phyloP scores from a whole-genome alignment of 2,113 vertebrate species.

The Abramis brama region DNA sequence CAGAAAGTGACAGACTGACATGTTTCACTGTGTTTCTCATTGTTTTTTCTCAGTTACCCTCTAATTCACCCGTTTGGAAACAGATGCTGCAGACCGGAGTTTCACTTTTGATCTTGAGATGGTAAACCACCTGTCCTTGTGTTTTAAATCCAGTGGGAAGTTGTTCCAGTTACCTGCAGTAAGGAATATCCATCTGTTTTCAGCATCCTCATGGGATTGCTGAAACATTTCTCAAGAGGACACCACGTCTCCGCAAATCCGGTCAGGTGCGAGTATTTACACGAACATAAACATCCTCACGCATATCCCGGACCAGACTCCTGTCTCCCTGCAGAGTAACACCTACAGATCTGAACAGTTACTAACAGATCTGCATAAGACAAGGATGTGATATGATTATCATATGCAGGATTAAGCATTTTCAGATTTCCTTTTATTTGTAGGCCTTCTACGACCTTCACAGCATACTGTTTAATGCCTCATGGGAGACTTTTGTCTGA shows the following conservation, averaged over 20 bases:
- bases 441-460: background rate
- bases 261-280: background rate
- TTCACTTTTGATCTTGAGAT: background rate
- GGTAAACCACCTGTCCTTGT: background rate
- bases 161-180: background rate
- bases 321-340: background rate
- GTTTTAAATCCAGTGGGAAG: background rate
- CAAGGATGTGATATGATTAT: background rate
- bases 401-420: background rate
- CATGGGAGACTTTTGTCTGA: background rate
- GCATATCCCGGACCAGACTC: background rate
- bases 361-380: background rate
- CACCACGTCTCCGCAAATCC: background rate
- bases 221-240: background rate
- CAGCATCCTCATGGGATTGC: background rate
- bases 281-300: background rate
- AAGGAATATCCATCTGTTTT: background rate
- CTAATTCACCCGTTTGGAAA: background rate
- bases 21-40: background rate
- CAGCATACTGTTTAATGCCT: background rate
- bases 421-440: background rate
- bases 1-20: background rate
- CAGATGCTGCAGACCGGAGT: background rate
- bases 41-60: background rate
- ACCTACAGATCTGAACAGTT: background rate